Conservation (phyloP, 2,797 vertebrate genomes). For the Hyperoplus immaculatus region DNA sequence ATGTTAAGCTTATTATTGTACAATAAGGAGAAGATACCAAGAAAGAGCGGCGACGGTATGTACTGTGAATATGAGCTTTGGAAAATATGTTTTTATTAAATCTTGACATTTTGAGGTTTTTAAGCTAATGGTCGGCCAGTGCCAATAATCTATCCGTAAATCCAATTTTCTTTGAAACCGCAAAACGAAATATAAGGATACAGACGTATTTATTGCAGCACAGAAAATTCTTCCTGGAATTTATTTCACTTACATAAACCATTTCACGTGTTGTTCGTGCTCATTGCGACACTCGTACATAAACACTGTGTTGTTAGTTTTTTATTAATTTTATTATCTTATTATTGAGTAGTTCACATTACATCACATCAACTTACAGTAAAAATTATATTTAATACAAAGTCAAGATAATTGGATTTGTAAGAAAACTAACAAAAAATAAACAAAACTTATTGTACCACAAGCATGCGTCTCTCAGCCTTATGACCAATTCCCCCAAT, state of each 20-base stretch:
- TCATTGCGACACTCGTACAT: background rate
- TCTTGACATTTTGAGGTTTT: slow-evolving; percentile 23
- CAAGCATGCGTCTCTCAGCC: no score
- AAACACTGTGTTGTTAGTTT: background rate
- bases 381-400: no score
- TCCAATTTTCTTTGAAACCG: slow-evolving; percentile 46
- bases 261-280: background rate
- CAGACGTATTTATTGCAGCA: slow-evolving; percentile 50
- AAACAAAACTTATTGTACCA: no score
- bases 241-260: slow-evolving; percentile 30
- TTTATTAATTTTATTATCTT: no score
- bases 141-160: slow-evolving; percentile 65
- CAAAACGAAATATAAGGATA: slow-evolving; percentile 38
- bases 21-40: background rate
- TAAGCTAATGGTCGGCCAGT: slow-evolving; percentile 8
- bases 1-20: background rate
- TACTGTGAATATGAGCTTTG: background rate
- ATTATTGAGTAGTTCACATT: no score
- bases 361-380: no score
- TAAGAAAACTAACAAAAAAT: no score
- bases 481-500: no score
- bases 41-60: background rate
- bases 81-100: slow-evolving; percentile 19
- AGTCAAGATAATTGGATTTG: no score
- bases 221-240: slow-evolving; percentile 45